Evolutionary conservation across 1,140 invertebrate genomes (phyloP).

Genomic region (Acromyrmex heyeri): DNA sequence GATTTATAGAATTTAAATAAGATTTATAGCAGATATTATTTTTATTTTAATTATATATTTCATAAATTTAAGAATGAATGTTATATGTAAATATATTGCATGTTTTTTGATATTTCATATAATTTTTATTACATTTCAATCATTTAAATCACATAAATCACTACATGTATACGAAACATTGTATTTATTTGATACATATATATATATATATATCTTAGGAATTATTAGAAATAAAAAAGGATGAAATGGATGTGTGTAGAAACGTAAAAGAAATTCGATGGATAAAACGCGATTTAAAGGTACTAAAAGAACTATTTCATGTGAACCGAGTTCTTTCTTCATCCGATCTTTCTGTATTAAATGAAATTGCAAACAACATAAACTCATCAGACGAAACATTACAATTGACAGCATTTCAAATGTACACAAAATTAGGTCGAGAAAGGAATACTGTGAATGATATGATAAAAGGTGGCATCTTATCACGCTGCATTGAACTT

Average conservation of each 20-base stretch:
- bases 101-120: no score
- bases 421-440: slow-evolving; percentile 95
- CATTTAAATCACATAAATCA: no score
- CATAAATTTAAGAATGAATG: not conserved
- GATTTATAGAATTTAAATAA: slow-evolving; percentile 9
- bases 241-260: slow-evolving; percentile 96
- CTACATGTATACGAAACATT: no score
- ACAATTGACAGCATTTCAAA: slow-evolving; percentile 90
- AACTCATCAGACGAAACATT: slow-evolving; percentile 88
- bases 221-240: slow-evolving; percentile 92
- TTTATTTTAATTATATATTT: not conserved
- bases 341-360: slow-evolving; percentile 84
- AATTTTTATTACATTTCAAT: no score
- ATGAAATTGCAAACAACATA: slow-evolving; percentile 90
- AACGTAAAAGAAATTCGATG: slow-evolving; percentile 97
- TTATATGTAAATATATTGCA: not conserved
- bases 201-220: slow-evolving; percentile 87
- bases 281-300: slow-evolving; percentile 90
- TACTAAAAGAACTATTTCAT: no score
- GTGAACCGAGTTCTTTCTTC: slow-evolving; percentile 77
- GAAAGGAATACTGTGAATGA: slow-evolving; percentile 97
- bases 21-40: not conserved
- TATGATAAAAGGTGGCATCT: slow-evolving; percentile 95
- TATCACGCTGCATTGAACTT: slow-evolving; percentile 94
- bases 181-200: not conserved